phyloP scores from a whole-genome alignment of 2,113 vertebrate species.

The Triplophysa dalaica region DNA sequence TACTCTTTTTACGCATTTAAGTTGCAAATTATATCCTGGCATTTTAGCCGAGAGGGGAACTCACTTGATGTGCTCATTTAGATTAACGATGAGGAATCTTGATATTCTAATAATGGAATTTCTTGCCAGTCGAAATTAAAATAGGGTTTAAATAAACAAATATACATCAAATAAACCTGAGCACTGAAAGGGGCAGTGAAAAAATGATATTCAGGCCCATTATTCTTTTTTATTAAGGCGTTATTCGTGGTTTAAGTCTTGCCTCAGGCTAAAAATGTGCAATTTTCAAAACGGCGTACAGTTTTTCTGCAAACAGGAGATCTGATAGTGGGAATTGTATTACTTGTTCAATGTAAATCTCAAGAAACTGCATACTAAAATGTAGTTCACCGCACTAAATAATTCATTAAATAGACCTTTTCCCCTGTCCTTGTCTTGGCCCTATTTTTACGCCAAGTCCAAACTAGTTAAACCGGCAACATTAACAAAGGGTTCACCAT shows the following conservation, averaged over 20 bases:
- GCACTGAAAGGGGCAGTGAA: background rate
- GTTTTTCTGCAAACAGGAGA: background rate
- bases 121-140: background rate
- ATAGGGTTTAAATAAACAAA: background rate
- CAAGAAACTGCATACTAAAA: too few relatives aligned
- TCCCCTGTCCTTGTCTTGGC: background rate
- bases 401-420: too few relatives aligned
- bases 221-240: background rate
- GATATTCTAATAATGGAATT: background rate
- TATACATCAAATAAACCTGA: background rate
- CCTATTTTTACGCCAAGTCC: background rate
- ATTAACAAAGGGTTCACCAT: background rate
- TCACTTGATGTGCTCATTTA: constrained; percentile 11
- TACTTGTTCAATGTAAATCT: too few relatives aligned
- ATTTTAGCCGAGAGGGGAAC: constrained; percentile 14
- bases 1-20: constrained; percentile 47
- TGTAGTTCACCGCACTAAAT: too few relatives aligned
- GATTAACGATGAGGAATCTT: background rate
- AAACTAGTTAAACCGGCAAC: background rate
- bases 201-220: background rate
- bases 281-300: background rate
- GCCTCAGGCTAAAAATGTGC: background rate
- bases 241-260: background rate
- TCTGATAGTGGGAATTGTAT: too few relatives aligned
- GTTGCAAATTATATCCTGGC: constrained; percentile 48